Evolutionary conservation across 2,888 invertebrate species (phyloP), one percentile per base, ranked within the genome.

Genomic region (Geophilus truncorum): DNA sequence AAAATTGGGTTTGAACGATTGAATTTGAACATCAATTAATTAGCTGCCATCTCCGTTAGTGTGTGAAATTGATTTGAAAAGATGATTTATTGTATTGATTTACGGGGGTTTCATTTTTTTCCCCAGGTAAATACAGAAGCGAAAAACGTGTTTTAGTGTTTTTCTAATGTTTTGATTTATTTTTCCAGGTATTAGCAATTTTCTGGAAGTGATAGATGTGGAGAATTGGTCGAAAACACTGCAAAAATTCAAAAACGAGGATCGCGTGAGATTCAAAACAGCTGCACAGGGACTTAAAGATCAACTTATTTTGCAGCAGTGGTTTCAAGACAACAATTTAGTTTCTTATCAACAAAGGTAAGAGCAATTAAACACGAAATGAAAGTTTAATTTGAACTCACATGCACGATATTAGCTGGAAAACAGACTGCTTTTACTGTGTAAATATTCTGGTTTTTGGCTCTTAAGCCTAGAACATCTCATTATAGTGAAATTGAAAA

Each of bases 251-350:
- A 94, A 94, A 83, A 92, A 92, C 77, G 92, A 93, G 81, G 95
- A 95, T 88, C 94, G 94, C 87, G 92, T 93, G 87, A 90, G 94
- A 78, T 89, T 95, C 83, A 93, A 94, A 84, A 90, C 93, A 75
- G 94, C 95, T 9, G 94, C 94, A 7, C 90, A 92, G 82, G 90
- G 93, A 83, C 89, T 95, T 85, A 94, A 94, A 87, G 94, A 95
- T 87, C 90, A 94, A 82, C 90, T 95, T 82, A 93, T 95, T 84
- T 89, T 95, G 84, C 91, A 94, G 30, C 94, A 94, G 89, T 95
- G 95, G 95, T 90, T 95, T 82, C 90, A 85, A 51, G 85, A 86
- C 40, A 85, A 86, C 81, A 85, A 85, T 15, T 84, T 87, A n/a
- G 84, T 85, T 80, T 86, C 86, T 78, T 86, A 87, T 83, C 86